Conservation (phyloP, 2,113 vertebrate species). For the Triplophysa dalaica region DNA sequence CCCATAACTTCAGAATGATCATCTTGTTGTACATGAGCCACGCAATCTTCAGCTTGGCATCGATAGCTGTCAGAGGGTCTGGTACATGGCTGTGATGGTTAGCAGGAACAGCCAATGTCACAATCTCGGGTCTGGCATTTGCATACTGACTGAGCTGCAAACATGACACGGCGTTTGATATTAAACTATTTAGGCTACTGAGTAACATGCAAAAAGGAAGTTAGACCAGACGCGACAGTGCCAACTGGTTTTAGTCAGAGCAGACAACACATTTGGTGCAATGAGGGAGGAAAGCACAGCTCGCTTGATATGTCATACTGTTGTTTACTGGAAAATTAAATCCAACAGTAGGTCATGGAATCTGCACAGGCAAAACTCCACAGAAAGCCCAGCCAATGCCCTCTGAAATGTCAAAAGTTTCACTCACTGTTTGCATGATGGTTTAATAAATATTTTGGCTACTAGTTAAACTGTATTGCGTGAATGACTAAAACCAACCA, state of each 20-base stretch:
- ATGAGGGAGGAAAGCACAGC: background rate
- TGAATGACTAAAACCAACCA: no score
- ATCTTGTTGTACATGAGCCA: slow-evolving; percentile 8
- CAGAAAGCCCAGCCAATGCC: no score
- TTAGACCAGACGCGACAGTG: background rate
- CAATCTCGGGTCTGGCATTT: background rate
- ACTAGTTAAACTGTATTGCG: no score
- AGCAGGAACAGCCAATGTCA: background rate
- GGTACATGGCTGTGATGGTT: background rate
- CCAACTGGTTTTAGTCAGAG: background rate
- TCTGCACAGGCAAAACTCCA: background rate
- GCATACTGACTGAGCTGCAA: background rate
- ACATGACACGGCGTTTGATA: background rate
- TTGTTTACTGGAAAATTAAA: no score
- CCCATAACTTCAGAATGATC: slow-evolving; percentile 14
- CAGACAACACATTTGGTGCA: background rate
- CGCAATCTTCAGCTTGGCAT: background rate
- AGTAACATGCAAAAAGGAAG: background rate
- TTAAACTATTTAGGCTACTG: background rate
- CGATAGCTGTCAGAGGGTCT: background rate
- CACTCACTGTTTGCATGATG: no score
- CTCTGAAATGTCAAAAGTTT: no score
- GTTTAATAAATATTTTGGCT: no score
- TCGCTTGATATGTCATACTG: no score
- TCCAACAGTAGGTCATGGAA: no score